A percentile compares a stretch with the other conserved stretches of the same genome.
phyloP scores from a whole-genome alignment of 2,113 vertebrate species.

The Crypturellus undulatus region DNA sequence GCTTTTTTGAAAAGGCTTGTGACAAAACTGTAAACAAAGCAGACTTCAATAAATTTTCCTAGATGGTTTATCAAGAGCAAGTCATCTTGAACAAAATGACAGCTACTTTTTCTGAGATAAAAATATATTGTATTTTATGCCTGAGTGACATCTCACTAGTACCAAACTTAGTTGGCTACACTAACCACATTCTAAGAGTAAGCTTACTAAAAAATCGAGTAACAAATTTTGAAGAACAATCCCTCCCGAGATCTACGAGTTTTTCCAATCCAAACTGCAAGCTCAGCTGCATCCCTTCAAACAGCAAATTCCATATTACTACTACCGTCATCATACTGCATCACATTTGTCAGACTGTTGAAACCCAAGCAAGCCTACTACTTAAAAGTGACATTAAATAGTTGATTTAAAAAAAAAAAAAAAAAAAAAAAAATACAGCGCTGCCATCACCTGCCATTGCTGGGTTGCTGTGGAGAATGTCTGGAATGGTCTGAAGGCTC shows the following conservation, averaged over 20 bases:
- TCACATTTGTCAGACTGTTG: background rate
- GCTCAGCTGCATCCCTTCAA: background rate
- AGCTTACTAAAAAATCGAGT: background rate
- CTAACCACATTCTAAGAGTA: background rate
- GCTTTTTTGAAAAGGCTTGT: background rate
- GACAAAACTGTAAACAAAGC: background rate
- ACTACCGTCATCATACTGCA: accelerated
- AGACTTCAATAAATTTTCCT: background rate
- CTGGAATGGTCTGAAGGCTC: slow-evolving; percentile 96
- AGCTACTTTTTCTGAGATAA: background rate
- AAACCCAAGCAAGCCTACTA: slow-evolving; percentile 17
- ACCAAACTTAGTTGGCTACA: background rate
- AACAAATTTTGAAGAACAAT: background rate
- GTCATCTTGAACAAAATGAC: background rate
- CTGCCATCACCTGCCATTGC: slow-evolving; percentile 91
- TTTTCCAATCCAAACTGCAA: background rate
- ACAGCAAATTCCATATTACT: background rate
- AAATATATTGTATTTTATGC: background rate
- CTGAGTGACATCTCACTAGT: background rate
- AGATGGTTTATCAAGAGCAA: background rate
- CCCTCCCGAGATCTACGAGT: background rate
- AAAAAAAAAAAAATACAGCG: slow-evolving; percentile 58
- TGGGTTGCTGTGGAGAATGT: slow-evolving; percentile 95
- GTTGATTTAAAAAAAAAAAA: slow-evolving; percentile 48
- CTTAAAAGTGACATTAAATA: background rate